Conservation (phyloP, 2,888 invertebrate species). For the Cyrtodaria siliqua region DNA sequence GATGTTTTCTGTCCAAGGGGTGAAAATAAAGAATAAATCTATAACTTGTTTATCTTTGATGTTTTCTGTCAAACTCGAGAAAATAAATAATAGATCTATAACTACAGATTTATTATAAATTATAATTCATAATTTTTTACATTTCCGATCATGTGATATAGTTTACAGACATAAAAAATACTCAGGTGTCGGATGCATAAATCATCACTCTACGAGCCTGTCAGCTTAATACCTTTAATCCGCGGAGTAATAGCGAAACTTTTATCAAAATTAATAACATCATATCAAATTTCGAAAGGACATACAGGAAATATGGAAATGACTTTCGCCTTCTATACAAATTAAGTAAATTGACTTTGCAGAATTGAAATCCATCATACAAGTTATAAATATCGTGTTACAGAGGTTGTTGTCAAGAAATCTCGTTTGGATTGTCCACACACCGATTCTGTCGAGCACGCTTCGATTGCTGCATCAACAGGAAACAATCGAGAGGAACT, state of each 20-base stretch:
- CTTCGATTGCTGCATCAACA: slow-evolving; percentile 38
- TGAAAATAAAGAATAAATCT: too few relatives aligned
- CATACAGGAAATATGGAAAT: slow-evolving; percentile 22
- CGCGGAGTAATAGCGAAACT: slow-evolving; percentile 11
- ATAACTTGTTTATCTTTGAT: too few relatives aligned
- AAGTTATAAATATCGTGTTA: slow-evolving; percentile 38
- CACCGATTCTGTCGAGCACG: slow-evolving; percentile 19
- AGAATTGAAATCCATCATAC: neutral
- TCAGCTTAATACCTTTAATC: slow-evolving; percentile 18
- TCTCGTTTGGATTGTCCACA: slow-evolving; percentile 5
- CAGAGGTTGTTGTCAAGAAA: slow-evolving; percentile 27
- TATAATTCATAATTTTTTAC: too few relatives aligned
- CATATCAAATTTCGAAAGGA: slow-evolving; percentile 39
- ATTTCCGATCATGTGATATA: too few relatives aligned
- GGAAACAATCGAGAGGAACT: slow-evolving; percentile 50
- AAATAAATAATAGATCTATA: too few relatives aligned
- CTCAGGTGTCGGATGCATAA: too few relatives aligned
- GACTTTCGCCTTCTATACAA: slow-evolving; percentile 21
- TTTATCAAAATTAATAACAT: slow-evolving; percentile 37
- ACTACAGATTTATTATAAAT: too few relatives aligned
- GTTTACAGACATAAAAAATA: too few relatives aligned
- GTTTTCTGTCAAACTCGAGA: too few relatives aligned
- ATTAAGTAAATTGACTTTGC: slow-evolving; percentile 22
- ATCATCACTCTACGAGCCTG: neutral
- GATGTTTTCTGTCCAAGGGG: too few relatives aligned